Evolutionary conservation across 2,888 invertebrate species (phyloP).

Genomic region (Polyploca ridens): DNA sequence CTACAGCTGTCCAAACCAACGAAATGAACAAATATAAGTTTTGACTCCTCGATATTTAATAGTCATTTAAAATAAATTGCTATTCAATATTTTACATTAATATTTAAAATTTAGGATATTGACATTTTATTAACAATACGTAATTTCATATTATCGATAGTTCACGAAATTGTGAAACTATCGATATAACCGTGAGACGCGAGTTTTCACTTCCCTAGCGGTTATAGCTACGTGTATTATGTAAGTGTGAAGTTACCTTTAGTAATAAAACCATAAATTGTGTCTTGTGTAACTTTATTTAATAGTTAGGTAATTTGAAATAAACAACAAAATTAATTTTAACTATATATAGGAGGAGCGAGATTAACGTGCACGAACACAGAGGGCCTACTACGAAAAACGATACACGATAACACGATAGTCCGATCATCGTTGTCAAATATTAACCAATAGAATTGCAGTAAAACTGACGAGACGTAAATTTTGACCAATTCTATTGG

Average conservation of each 20-base stretch:
- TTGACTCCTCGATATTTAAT: neutral
- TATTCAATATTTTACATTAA: neutral
- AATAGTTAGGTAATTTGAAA: neutral
- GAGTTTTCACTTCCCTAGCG: neutral
- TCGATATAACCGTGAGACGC: neutral
- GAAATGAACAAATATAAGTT: neutral
- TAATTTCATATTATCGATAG: neutral
- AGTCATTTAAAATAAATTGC: neutral
- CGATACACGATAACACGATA: too few relatives aligned
- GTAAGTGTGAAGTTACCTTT: neutral
- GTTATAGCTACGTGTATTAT: neutral
- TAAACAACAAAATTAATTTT: neutral
- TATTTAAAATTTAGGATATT: neutral
- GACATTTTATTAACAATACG: neutral
- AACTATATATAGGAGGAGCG: slow-evolving; percentile 11
- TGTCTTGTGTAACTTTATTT: too few relatives aligned
- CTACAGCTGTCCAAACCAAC: slow-evolving; percentile 56
- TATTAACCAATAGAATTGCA: too few relatives aligned
- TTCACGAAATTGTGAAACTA: neutral
- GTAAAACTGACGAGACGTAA: too few relatives aligned
- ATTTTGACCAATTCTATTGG: too few relatives aligned
- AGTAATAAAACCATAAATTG: neutral
- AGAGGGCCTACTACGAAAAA: too few relatives aligned
- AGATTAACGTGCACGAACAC: slow-evolving; percentile 22
- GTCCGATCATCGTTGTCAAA: too few relatives aligned